Base-by-base conservation (phyloP, 2,113 vertebrate species). In the Macquaria australasica region DNA sequence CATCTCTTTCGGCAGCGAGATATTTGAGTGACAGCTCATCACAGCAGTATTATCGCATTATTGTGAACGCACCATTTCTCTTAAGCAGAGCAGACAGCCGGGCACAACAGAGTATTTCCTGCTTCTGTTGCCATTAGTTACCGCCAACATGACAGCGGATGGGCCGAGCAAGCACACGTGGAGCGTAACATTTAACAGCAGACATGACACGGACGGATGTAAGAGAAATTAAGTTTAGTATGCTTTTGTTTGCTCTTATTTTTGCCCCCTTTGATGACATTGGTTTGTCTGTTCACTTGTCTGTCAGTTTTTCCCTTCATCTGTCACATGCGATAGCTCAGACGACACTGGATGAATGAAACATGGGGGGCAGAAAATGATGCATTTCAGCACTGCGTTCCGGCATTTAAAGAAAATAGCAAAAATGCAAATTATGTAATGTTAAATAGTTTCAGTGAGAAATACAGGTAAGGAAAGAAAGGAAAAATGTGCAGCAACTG, bases 1-100 rank as follows among this genome's bases (percentile, higher is more conserved):
- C 71, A 41, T 76, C 58, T 10, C 4, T 53, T 70, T 60, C 71
- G 51, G 72, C 48, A 34, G 81, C 15, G 31, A 43, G 45, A 16
- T 3, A 20, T 75, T 77, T 85, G 86, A 89, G 34, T 81, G 88
- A 73, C 86, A 85, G 79, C 79, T 88, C 81, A 86, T 91, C 88
- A 90, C 45, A 62, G 84, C 39, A 7, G 68, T 21, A 73, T 90
- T 87, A 89, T 83, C 23, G 28, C 41, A 59, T 82, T 76, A 87
- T 68, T 74, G 56, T 21, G 20, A 86, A 77, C 1, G 53, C 72
- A 48, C 28, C 64, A 48, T 79, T 87, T 74, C 63, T 84, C 72
- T 89, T 68, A 74, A 86, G 85, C 75, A 77, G 71, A 70, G 73
- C 76, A 67, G 66, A 68, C 86, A 88, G 83, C 72, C 79, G n/a